A percentile compares a stretch with the other conserved stretches of the same genome.
phyloP scores from a whole-genome alignment of 2,888 invertebrate species.

The Napeogenes sylphis region DNA sequence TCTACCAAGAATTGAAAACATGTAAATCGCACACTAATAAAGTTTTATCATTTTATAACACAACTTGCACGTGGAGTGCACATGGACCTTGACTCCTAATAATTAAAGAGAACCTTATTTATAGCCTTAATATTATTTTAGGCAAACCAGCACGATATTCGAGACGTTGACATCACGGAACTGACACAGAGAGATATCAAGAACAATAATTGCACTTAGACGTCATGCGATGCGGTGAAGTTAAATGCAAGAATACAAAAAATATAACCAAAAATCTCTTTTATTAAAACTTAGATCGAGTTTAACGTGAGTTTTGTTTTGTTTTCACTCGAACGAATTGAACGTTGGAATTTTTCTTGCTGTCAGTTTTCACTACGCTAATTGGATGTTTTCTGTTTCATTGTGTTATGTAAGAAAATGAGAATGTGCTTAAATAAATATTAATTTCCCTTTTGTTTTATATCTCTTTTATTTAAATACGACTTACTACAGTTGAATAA shows the following conservation, averaged over 20 bases:
- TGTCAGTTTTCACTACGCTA: constrained; percentile 23
- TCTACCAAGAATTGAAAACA: not conserved
- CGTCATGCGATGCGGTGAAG: constrained; percentile 45
- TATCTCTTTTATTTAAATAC: not conserved
- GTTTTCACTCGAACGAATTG: constrained; percentile 20
- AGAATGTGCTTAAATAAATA: constrained; percentile 12
- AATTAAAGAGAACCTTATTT: constrained; percentile 3
- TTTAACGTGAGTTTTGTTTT: constrained; percentile 20
- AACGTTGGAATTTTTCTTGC: constrained; percentile 24
- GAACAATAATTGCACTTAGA: constrained; percentile 53
- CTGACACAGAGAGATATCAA: constrained; percentile 43
- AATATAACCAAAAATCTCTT: constrained; percentile 26
- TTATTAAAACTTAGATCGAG: constrained; percentile 28
- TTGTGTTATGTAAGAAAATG: constrained; percentile 23
- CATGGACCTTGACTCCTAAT: constrained; percentile 1
- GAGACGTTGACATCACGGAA: constrained; percentile 28
- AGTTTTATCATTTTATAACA: not conserved
- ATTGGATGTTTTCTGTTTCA: constrained; percentile 24
- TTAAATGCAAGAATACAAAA: constrained; percentile 19
- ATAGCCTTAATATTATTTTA: constrained; percentile 9
- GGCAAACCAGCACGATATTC: constrained; percentile 18
- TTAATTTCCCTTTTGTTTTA: constrained; percentile 11
- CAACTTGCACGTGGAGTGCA: not conserved
- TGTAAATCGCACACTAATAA: not conserved
- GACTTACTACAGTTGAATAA: too few relatives aligned